phyloP scores from a whole-genome alignment of 2,797 vertebrate genomes.

The Prionace glauca region DNA sequence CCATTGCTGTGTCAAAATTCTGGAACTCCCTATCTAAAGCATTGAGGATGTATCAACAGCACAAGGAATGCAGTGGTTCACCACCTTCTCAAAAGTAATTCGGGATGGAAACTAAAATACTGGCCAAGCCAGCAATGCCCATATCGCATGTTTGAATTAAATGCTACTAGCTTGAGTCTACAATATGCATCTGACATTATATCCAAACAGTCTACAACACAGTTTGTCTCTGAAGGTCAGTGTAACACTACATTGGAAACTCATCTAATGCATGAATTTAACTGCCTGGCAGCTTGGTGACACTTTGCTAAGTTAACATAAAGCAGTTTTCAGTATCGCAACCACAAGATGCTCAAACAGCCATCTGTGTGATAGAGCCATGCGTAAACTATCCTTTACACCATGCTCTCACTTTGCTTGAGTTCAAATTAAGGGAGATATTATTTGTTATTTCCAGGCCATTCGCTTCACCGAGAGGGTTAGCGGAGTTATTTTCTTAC shows the following conservation, averaged over 20 bases:
- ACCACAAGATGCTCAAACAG: neutral
- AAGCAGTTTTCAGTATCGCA: neutral
- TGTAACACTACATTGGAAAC: neutral
- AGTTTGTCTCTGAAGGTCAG: neutral
- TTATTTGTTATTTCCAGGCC: neutral
- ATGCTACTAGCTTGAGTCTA: neutral
- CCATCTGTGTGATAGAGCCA: neutral
- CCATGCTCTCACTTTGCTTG: neutral
- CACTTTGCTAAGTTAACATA: neutral
- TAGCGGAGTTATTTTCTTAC: neutral
- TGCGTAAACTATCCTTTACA: neutral
- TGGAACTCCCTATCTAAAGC: neutral
- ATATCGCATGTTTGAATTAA: neutral
- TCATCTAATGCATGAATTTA: neutral
- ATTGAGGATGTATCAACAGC: neutral
- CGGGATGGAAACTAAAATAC: neutral
- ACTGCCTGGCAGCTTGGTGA: neutral
- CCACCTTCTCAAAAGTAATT: neutral
- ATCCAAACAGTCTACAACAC: neutral
- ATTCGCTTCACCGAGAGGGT: neutral
- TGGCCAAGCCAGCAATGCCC: neutral
- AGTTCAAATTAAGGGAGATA: neutral
- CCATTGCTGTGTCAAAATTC: neutral
- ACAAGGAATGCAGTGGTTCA: neutral
- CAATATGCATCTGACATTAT: neutral